phyloP scores from a whole-genome alignment of 2,113 vertebrate genomes.

The Austrofundulus limnaeus region DNA sequence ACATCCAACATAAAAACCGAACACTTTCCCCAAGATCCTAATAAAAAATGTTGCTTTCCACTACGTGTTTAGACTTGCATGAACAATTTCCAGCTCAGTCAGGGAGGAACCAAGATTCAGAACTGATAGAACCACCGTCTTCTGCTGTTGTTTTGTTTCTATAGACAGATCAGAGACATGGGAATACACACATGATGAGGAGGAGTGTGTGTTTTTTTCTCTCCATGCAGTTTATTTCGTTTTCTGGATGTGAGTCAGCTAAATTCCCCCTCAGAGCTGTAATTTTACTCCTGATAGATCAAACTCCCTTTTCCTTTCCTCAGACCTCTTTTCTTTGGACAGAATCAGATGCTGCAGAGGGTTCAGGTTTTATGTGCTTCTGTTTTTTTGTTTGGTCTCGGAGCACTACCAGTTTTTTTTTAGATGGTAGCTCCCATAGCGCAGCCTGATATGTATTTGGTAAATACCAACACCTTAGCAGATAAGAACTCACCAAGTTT shows the following conservation, averaged over 20 bases:
- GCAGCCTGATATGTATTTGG: no score
- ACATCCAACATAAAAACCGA: neutral
- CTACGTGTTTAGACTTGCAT: slow-evolving; percentile 25
- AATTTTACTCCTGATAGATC: slow-evolving; percentile 48
- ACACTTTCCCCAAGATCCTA: neutral
- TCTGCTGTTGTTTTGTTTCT: slow-evolving; percentile 31
- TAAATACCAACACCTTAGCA: no score
- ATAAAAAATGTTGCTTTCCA: slow-evolving; percentile 13
- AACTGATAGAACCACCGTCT: slow-evolving; percentile 8
- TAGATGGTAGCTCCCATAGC: no score
- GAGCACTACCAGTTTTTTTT: slow-evolving; percentile 22
- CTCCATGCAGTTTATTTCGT: slow-evolving; percentile 31
- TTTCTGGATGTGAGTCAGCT: slow-evolving; percentile 43
- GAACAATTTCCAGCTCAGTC: slow-evolving; percentile 15
- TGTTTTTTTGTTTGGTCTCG: slow-evolving; percentile 21
- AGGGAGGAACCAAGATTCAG: slow-evolving; percentile 25
- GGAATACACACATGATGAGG: slow-evolving; percentile 30
- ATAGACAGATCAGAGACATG: slow-evolving; percentile 26
- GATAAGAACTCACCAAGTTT: no score
- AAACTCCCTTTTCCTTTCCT: slow-evolving; percentile 31
- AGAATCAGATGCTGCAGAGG: slow-evolving; percentile 22
- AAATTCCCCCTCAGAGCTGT: slow-evolving; percentile 24
- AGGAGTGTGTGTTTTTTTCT: slow-evolving; percentile 8
- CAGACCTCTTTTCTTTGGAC: slow-evolving; percentile 21
- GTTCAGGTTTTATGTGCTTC: slow-evolving; percentile 37